Percentiles rank a stretch among this genome's conserved stretches.
phyloP scores from a whole-genome alignment of 2,888 invertebrate species.

The Drosophila pegasa region DNA sequence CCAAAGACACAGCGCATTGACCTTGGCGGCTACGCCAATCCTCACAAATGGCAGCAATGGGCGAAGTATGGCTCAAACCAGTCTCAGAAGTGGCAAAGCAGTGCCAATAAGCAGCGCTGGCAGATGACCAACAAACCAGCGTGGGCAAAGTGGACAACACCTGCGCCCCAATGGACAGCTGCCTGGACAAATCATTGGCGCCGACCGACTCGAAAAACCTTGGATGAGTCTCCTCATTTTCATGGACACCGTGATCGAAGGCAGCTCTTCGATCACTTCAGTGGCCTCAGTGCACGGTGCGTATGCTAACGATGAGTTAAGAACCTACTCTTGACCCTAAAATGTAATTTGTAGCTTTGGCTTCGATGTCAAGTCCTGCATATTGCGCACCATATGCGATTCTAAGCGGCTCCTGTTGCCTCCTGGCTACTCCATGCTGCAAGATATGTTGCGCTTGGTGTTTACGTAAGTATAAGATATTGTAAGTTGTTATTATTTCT shows the following conservation, averaged over 20 bases:
- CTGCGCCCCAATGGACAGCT: slow-evolving; percentile 54
- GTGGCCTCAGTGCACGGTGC: slow-evolving; percentile 73
- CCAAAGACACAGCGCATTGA: slow-evolving; percentile 71
- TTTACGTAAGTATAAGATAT: slow-evolving; percentile 87
- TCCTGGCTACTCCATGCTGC: slow-evolving; percentile 88
- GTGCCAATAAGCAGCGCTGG: slow-evolving; percentile 9
- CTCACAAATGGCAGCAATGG: slow-evolving; percentile 71
- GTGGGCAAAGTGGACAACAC: slow-evolving; percentile 69
- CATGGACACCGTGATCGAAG: slow-evolving; percentile 81
- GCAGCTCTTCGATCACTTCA: slow-evolving; percentile 77
- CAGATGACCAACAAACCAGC: slow-evolving; percentile 30
- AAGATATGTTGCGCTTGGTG: slow-evolving; percentile 88
- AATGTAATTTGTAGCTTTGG: slow-evolving; percentile 62
- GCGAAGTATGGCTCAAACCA: slow-evolving; percentile 50
- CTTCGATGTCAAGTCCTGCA: slow-evolving; percentile 85
- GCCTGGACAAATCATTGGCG: slow-evolving; percentile 36
- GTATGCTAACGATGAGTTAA: slow-evolving; percentile 7
- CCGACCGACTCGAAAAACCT: neutral
- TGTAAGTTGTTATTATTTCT: neutral
- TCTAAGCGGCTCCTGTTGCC: slow-evolving; percentile 87
- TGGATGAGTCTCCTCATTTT: slow-evolving; percentile 47
- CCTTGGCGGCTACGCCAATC: slow-evolving; percentile 42
- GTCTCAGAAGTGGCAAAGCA: slow-evolving; percentile 43
- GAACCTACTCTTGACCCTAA: neutral
- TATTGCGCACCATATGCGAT: slow-evolving; percentile 89